phyloP scores from a whole-genome alignment of 2,113 vertebrate genomes.

The Pteropus alecto region DNA sequence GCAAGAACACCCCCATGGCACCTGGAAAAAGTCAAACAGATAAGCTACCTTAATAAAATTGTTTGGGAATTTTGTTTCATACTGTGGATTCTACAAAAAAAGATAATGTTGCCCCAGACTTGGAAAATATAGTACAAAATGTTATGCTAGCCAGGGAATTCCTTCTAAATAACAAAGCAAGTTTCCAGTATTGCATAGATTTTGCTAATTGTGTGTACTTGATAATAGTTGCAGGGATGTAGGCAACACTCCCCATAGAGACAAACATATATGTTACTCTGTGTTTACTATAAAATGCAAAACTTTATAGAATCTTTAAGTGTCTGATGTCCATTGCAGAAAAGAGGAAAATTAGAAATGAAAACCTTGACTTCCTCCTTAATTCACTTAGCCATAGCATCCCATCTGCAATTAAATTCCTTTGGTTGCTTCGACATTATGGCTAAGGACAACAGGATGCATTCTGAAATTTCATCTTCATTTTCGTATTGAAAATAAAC shows the following conservation, averaged over 20 bases:
- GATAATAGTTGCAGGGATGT: background rate
- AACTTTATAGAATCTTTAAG: background rate
- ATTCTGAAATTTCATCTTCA: conserved; percentile 29
- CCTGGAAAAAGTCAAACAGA: conserved; percentile 39
- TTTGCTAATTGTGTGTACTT: background rate
- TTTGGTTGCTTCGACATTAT: background rate
- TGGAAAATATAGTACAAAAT: conserved; percentile 26
- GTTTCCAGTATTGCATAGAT: background rate
- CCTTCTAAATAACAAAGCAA: conserved; percentile 42
- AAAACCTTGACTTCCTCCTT: conserved; percentile 42
- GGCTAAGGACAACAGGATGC: background rate
- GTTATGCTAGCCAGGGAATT: conserved; percentile 42
- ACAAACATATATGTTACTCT: background rate
- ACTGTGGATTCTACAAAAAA: conserved; percentile 49
- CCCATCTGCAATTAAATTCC: conserved; percentile 14
- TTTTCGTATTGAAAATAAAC: conserved; percentile 16
- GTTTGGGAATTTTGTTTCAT: conserved; percentile 33
- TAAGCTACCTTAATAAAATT: background rate
- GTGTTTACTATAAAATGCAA: background rate
- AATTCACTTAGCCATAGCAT: background rate
- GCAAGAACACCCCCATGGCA: background rate
- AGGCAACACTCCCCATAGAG: background rate
- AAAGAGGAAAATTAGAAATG: conserved; percentile 37
- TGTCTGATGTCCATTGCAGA: background rate
- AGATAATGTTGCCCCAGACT: conserved; percentile 21